Evolutionary conservation across 2,113 vertebrate genomes (phyloP).

Genomic region (Psittacula cyanocephala): DNA sequence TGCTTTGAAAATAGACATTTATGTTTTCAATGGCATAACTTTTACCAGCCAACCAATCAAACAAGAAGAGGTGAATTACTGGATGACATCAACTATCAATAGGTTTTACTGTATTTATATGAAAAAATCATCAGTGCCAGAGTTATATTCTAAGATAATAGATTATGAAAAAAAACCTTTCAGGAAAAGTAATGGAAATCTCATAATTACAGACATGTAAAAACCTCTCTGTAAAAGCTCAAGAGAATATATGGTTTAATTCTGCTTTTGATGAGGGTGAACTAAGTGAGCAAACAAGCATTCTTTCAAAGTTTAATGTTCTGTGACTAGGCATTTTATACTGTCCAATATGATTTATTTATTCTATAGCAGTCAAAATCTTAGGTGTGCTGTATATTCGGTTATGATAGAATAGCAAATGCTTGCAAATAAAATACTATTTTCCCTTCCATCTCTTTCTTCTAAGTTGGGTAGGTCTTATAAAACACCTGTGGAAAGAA

Average conservation of each 20-base stretch:
- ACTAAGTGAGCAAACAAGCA: not conserved
- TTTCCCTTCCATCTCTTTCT: not conserved
- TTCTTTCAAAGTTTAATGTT: not conserved
- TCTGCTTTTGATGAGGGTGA: not conserved
- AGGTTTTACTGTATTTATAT: not conserved
- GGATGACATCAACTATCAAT: not conserved
- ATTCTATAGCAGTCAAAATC: not conserved
- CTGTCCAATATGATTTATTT: not conserved
- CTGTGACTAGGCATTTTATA: not conserved
- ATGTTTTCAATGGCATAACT: not conserved
- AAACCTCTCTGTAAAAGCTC: not conserved
- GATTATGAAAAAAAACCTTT: not conserved
- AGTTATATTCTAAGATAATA: not conserved
- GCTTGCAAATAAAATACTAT: not conserved
- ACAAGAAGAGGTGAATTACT: not conserved
- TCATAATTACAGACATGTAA: not conserved
- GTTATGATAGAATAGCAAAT: not conserved
- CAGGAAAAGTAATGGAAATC: not conserved
- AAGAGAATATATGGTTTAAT: not conserved
- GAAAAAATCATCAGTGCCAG: not conserved
- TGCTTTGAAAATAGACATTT: not conserved
- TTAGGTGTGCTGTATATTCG: not conserved
- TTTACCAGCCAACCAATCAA: not conserved
- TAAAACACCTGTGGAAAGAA: not conserved
- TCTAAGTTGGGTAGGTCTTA: not conserved